A percentile compares a stretch with the other conserved stretches of the same genome.
Evolutionary conservation across 2,888 invertebrate species (phyloP).

Genomic region (Xestobium rufovillosum): DNA sequence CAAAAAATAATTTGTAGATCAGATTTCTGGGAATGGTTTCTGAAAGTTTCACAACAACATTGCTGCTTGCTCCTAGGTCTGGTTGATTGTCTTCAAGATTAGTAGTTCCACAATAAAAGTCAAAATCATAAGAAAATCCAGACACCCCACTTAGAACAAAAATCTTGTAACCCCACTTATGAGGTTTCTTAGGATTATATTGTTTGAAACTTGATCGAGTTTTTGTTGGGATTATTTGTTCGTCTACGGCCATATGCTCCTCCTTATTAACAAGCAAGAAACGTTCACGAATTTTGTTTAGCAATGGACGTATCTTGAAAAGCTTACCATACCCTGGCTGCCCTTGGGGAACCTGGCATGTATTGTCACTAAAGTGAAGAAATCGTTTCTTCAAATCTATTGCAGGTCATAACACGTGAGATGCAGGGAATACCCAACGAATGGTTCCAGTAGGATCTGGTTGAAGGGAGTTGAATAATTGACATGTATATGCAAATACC

Average conservation of each 20-base stretch:
- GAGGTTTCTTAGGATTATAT: constrained; percentile 34
- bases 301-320: constrained; percentile 27
- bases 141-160: constrained; percentile 35
- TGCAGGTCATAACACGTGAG: constrained; percentile 22
- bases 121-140: constrained; percentile 36
- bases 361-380: constrained; percentile 21
- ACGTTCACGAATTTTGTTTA: constrained; percentile 17
- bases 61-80: constrained; percentile 28
- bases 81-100: constrained; percentile 23
- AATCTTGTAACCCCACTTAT: constrained; percentile 35
- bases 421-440: constrained; percentile 6
- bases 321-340: constrained; percentile 26
- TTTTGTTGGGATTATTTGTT: constrained; percentile 36
- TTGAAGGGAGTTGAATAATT: constrained; percentile 15
- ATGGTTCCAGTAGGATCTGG: constrained; percentile 14
- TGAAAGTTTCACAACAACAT: constrained; percentile 27
- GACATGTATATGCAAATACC: constrained; percentile 18
- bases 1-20: constrained; percentile 31
- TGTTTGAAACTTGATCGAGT: constrained; percentile 24
- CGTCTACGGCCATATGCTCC: constrained; percentile 31
- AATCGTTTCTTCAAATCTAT: constrained; percentile 23
- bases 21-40: constrained; percentile 25
- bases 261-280: constrained; percentile 28
- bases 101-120: constrained; percentile 29
- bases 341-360: constrained; percentile 12